Evolutionary conservation across 2,888 invertebrate genomes (phyloP), one percentile per base, ranked within the genome.

Genomic region (Pyrgus malvae): DNA sequence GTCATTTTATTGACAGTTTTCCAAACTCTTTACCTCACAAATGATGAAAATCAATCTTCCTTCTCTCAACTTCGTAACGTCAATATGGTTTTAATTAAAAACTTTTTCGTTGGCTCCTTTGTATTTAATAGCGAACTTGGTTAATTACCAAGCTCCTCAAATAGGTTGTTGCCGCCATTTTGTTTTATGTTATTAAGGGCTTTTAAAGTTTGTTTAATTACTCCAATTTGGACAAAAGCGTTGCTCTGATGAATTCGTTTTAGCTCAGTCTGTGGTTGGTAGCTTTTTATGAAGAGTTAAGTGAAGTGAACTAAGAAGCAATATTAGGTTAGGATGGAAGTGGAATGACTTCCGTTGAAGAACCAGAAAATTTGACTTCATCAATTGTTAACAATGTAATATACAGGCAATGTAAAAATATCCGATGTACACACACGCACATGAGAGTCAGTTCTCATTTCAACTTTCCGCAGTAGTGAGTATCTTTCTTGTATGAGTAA

Each of bases 81-180:
- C 67, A 67, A 67, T 68, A 64, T 58, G 29, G 62, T 50, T 67
- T 68, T 69, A 67, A 67, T 69, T 67, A 65, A 63, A 63, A 68
- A 69, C 63, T 69, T 69, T 64, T 57, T 55, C 41, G 54, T 48
- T 63, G 56, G 56, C 55, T 53, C 59, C 64, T 63, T 64, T 64
- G 61, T 67, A 59, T 63, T 61, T 57, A 62, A 63, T 58, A 45
- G 58, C 48, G 51, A 60, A 65, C 62, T 65, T 57, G 61, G 61
- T 64, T 66, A 64, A 67, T 68, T 66, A 63, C 61, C 31, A 35
- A 58, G 58, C 48, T 58, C 44, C 59, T 62, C 56, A 60, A 65
- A 65, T 59, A 63, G 61, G 58, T 58, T 57, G 59, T 58, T 54
- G 61, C 56, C 53, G 59, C 56, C 59, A 63, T 65, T 65, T 62